Percentiles rank a stretch among this genome's conserved stretches.
phyloP scores from a whole-genome alignment of 2,113 vertebrate species.

The Archilochus colubris region DNA sequence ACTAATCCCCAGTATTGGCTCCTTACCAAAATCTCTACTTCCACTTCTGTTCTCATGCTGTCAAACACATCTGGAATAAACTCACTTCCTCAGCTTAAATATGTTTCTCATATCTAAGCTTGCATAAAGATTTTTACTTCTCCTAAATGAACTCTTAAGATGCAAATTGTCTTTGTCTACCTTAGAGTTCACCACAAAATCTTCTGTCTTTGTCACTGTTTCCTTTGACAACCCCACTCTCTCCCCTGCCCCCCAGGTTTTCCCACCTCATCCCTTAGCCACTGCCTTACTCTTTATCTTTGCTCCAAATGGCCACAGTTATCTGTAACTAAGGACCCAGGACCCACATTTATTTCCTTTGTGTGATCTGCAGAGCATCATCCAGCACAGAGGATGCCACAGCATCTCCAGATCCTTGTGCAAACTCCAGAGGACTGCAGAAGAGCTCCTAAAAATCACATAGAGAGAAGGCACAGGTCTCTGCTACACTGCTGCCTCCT shows the following conservation, averaged over 20 bases:
- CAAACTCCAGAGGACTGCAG: background rate
- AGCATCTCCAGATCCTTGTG: background rate
- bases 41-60: slow-evolving; percentile 68
- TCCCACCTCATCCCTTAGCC: background rate
- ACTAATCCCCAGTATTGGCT: slow-evolving; percentile 68
- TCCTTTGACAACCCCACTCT: background rate
- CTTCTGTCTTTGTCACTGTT: background rate
- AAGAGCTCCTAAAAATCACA: background rate
- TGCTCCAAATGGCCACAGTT: background rate
- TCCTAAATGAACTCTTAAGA: background rate
- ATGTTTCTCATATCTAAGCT: slow-evolving; percentile 59
- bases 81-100: slow-evolving; percentile 51
- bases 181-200: background rate
- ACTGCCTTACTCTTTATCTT: background rate
- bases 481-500: background rate
- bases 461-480: background rate
- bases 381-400: background rate
- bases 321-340: background rate
- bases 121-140: slow-evolving; percentile 43
- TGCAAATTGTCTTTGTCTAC: background rate
- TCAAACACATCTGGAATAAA: slow-evolving; percentile 71
- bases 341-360: background rate
- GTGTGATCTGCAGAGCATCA: background rate
- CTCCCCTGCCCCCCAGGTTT: background rate
- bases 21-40: slow-evolving; percentile 59